Evolutionary conservation across 2,113 vertebrate species (phyloP).

Genomic region (Phylloscopus trochilus): DNA sequence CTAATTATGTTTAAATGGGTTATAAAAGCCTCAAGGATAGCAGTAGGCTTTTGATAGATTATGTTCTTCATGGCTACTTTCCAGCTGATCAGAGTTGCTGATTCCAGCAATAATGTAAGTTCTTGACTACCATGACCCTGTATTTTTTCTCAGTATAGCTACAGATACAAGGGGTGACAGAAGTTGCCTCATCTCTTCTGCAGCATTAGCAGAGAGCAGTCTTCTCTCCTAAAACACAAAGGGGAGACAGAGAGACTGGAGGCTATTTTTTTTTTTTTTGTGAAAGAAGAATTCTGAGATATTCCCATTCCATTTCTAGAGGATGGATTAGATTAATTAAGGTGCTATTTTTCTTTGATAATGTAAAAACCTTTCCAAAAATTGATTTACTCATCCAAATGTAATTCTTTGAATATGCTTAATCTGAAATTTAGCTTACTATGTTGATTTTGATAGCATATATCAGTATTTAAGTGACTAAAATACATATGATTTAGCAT

Average conservation of each 20-base stretch:
- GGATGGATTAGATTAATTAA: background rate
- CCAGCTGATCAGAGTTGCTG: background rate
- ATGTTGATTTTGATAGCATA: background rate
- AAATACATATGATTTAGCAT: background rate
- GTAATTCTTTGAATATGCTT: background rate
- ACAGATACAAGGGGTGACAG: background rate
- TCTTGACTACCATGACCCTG: background rate
- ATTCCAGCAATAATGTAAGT: background rate
- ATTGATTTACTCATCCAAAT: background rate
- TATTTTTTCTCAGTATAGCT: background rate
- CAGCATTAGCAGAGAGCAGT: accelerated
- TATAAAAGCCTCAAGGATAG: background rate
- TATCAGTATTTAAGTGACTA: background rate
- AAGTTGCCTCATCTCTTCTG: background rate
- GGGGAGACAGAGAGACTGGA: background rate
- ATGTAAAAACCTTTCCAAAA: background rate
- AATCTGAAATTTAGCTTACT: background rate
- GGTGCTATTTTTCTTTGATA: background rate
- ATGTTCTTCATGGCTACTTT: background rate
- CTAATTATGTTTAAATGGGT: background rate
- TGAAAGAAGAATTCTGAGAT: background rate
- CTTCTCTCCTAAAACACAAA: background rate
- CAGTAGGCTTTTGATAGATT: background rate
- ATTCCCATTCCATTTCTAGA: background rate
- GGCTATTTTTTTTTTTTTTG: background rate